Evolutionary conservation across 2,888 invertebrate genomes (phyloP).

Genomic region (Lycocerus yunnanus): DNA sequence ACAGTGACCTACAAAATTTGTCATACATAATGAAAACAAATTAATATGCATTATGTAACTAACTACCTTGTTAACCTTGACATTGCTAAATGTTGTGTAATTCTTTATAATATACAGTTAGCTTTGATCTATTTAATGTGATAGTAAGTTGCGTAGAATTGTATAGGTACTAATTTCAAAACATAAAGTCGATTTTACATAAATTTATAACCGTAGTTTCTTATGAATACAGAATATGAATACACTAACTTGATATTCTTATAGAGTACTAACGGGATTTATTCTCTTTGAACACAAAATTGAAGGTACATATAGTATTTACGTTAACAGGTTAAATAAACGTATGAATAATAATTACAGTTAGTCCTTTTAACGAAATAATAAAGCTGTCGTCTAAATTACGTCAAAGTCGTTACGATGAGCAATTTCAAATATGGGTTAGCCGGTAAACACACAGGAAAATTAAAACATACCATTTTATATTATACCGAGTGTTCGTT

Average conservation of each 20-base stretch:
- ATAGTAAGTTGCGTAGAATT: not conserved
- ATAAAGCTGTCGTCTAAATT: not conserved
- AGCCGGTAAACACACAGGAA: not conserved
- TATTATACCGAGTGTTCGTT: too few relatives aligned
- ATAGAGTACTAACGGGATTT: conserved; percentile 11
- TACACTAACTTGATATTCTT: not conserved
- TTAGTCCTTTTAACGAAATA: not conserved
- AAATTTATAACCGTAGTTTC: conserved; percentile 26
- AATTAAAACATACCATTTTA: too few relatives aligned
- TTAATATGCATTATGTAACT: not conserved
- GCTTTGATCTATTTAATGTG: not conserved
- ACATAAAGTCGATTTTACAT: conserved; percentile 8
- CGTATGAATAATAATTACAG: not conserved
- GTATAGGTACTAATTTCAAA: not conserved
- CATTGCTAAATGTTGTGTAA: not conserved
- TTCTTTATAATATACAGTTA: not conserved
- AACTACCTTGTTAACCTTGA: conserved; percentile 2
- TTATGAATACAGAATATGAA: too few relatives aligned
- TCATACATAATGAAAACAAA: not conserved
- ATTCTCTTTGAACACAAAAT: not conserved
- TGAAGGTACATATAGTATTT: not conserved
- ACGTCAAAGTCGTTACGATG: not conserved
- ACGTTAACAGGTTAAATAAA: conserved; percentile 7
- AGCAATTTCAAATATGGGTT: not conserved
- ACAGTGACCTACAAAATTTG: not conserved